phyloP scores from a whole-genome alignment of 2,888 invertebrate species.

The Sphecodes monilicornis region DNA sequence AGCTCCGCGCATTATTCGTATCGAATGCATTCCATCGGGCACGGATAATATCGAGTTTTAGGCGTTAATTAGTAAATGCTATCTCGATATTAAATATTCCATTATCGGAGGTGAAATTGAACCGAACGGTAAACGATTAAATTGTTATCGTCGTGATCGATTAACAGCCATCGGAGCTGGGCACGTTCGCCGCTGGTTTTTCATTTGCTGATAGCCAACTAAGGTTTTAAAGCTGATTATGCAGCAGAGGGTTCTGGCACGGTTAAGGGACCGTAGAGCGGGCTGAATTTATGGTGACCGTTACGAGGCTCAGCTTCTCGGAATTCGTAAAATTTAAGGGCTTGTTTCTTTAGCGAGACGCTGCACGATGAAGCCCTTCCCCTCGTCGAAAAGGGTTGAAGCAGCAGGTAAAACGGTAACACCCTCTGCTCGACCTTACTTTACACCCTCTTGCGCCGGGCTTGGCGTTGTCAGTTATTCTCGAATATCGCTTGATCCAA shows the following conservation, averaged over 20 bases:
- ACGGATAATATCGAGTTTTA: not conserved
- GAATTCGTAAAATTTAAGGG: constrained; percentile 79
- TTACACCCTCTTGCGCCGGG: constrained; percentile 42
- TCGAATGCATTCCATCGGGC: not conserved
- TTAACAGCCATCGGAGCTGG: constrained; percentile 37
- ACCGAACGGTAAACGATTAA: not conserved
- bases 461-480: constrained; percentile 36
- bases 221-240: constrained; percentile 41
- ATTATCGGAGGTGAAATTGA: not conserved
- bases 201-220: constrained; percentile 63
- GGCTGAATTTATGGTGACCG: constrained; percentile 73
- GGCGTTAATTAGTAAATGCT: constrained; percentile 7
- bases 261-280: constrained; percentile 60
- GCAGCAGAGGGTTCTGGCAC: constrained; percentile 43
- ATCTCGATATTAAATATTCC: not conserved
- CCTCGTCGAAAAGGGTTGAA: constrained; percentile 42
- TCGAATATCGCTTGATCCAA: constrained; percentile 48
- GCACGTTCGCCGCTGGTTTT: constrained; percentile 69
- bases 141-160: constrained; percentile 11
- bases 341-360: constrained; percentile 61
- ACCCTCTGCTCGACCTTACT: constrained; percentile 51
- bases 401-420: constrained; percentile 71
- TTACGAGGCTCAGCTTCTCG: constrained; percentile 70
- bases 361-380: constrained; percentile 42
- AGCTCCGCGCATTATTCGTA: not conserved